These are phyloP conservation scores for Leptinotarsa undecemlineata DNA, from an alignment of 1,140 invertebrate genomes.

Conservation along the genomic window DNA sequence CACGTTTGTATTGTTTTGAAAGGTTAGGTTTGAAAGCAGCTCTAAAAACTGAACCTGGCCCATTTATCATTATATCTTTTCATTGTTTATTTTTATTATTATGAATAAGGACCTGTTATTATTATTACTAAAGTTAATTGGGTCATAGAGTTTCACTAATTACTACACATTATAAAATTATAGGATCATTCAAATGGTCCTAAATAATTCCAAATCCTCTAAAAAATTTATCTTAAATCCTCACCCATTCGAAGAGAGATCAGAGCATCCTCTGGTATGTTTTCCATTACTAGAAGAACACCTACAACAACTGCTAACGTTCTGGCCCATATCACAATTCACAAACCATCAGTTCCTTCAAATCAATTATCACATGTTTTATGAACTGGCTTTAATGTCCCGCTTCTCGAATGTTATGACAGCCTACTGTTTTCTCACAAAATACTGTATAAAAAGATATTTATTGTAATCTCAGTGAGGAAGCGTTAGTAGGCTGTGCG, in stretches of 20 bases:
- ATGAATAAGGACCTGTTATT: too few relatives aligned
- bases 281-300: constrained; percentile 38
- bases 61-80: too few relatives aligned
- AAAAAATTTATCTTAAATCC: not conserved
- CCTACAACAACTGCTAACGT: constrained; percentile 44
- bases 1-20: too few relatives aligned
- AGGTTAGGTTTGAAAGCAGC: too few relatives aligned
- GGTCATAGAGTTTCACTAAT: too few relatives aligned
- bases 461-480: not conserved
- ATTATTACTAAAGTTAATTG: too few relatives aligned
- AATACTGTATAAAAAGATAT: not conserved
- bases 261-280: constrained; percentile 35
- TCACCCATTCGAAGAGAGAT: constrained; percentile 36
- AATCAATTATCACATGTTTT: not conserved
- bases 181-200: too few relatives aligned
- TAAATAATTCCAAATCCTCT: too few relatives aligned
- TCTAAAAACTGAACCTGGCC: too few relatives aligned
- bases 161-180: too few relatives aligned
- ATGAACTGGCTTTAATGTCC: not conserved
- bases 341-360: not conserved
- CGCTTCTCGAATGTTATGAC: not conserved
- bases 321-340: constrained; percentile 39
- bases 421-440: not conserved
- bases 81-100: too few relatives aligned
- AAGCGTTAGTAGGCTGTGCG: not conserved